phyloP scores from a whole-genome alignment of 2,113 vertebrate species.

The Epinephelus moara region DNA sequence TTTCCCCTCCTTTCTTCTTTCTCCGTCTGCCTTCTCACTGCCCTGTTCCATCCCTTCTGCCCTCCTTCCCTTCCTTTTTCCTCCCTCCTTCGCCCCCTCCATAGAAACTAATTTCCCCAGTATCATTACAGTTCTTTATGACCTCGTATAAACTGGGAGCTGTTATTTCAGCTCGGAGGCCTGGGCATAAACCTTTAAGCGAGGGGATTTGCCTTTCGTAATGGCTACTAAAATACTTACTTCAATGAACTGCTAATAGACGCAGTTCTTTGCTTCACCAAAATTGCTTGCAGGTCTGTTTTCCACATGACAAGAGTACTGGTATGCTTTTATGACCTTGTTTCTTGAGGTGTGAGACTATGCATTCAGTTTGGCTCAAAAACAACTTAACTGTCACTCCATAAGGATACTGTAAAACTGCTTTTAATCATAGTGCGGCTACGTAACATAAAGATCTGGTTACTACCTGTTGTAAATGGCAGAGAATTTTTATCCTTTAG shows the following conservation, averaged over 20 bases:
- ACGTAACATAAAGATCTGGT: constrained; percentile 42
- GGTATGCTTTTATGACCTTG: constrained; percentile 50
- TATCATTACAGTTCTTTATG: constrained; percentile 83
- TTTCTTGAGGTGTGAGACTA: constrained; percentile 38
- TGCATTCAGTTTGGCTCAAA: constrained; percentile 50
- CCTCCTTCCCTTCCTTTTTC: constrained; percentile 24
- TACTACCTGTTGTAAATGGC: constrained; percentile 60
- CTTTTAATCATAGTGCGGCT: constrained; percentile 46
- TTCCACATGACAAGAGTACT: constrained; percentile 66
- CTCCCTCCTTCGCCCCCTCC: constrained; percentile 54
- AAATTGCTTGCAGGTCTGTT: constrained; percentile 74
- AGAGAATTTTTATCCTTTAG: constrained; percentile 23
- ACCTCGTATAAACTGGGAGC: constrained; percentile 82
- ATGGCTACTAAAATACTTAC: constrained; percentile 79
- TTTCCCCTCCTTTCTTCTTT: not conserved
- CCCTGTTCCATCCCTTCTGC: not conserved
- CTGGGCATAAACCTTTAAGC: constrained; percentile 77
- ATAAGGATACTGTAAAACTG: constrained; percentile 28
- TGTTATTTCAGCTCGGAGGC: constrained; percentile 78
- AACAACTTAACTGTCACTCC: constrained; percentile 31
- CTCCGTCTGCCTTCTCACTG: not conserved
- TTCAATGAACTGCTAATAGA: constrained; percentile 74
- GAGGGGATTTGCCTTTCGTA: constrained; percentile 74
- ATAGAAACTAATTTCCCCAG: constrained; percentile 79
- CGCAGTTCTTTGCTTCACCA: constrained; percentile 51